These are phyloP conservation scores for Balearica regulorum DNA, from an alignment of 2,797 vertebrate species.

Conservation along the genomic window DNA sequence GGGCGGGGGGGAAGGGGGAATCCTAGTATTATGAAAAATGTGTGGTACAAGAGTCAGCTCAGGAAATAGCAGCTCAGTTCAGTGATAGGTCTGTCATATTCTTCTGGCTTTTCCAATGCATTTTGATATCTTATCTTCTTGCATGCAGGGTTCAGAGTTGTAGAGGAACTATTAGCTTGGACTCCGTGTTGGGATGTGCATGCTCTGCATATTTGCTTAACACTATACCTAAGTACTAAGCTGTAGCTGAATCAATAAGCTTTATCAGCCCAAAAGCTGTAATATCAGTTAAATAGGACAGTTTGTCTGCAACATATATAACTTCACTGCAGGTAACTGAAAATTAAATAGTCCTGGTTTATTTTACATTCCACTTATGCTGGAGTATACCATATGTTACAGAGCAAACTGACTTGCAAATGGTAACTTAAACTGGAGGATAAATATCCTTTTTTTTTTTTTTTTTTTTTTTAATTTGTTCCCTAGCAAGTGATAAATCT, in stretches of 20 bases:
- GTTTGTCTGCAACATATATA: background rate
- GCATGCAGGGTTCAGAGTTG: background rate
- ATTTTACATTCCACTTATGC: background rate
- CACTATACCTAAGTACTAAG: background rate
- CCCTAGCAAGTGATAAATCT: background rate
- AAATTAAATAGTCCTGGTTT: background rate
- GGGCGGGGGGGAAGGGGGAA: accelerated
- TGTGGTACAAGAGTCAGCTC: background rate
- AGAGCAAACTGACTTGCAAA: background rate
- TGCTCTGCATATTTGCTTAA: background rate
- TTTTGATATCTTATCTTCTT: background rate
- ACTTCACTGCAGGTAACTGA: background rate
- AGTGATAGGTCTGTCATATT: background rate
- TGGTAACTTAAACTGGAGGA: background rate
- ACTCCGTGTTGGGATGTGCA: background rate
- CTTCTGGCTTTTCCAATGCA: background rate
- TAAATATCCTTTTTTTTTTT: background rate
- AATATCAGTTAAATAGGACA: background rate
- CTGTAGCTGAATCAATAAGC: background rate
- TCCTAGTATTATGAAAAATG: background rate
- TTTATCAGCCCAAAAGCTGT: background rate
- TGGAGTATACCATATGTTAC: background rate
- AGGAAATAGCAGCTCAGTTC: background rate
- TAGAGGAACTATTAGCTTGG: background rate
- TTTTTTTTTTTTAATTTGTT: background rate